Evolutionary conservation across 1,140 invertebrate species (phyloP), one percentile per base, ranked within the genome.

Genomic region (Zaprionus vittiger): DNA sequence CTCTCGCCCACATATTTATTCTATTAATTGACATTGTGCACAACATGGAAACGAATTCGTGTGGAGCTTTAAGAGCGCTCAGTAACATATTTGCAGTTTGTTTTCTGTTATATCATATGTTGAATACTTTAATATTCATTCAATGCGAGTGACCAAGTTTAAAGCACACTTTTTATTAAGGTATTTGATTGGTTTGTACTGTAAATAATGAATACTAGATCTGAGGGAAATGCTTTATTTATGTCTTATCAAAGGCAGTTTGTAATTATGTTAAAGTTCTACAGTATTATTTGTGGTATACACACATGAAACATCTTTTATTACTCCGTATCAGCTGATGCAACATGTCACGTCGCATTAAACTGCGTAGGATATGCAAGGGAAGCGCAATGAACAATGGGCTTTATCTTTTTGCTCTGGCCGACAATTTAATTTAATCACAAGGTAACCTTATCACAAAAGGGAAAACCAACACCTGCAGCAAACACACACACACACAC

Each of bases 391-490:
- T 57, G 22, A 52, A 22, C 34, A 34, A 28, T 17, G 41, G 56
- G 31, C 37, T 67, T 73, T 60, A 61, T 86, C 73, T 79, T 34
- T 62, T 60, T 63, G 60, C 57, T 78, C 73, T 82, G 79, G 81
- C 47, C 71, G 55, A 70, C 79, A 82, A 89, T 89, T 90, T 85
- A 90, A 82, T 85, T 89, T 89, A 90, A 89, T 89, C 75, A 89
- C 85, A 89, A 90, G 81, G 85, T 73, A 89, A 82, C 81, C 73
- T 77, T 75, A 89, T 82, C 79, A 80, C 67, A 70, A 67, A 55
- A 76, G 73, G 73, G 76, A 80, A 82, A 90, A 55, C 57, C 60
- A 82, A 79, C 81, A 85, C 76, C 81, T 90, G 81, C 75, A 63
- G 37, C 34, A 22, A 20, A 52, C 14, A 57, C 60, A 55, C 63